phyloP scores from a whole-genome alignment of 1,140 invertebrate species.

The Anastatus disparis region DNA sequence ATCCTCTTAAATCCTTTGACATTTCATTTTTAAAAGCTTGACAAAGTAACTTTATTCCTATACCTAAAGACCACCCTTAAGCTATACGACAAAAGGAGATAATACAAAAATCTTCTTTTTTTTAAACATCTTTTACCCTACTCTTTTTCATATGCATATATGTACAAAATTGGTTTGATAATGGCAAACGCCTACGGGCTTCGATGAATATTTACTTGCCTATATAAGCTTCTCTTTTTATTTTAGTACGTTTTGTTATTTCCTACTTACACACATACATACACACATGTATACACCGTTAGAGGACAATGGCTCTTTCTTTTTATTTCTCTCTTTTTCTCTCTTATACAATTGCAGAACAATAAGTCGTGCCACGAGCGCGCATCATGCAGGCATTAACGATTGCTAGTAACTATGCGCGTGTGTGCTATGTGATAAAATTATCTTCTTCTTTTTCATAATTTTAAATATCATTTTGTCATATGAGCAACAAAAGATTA shows the following conservation, averaged over 20 bases:
- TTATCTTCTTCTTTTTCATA: slow-evolving; percentile 9
- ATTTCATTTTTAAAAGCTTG: too few relatives aligned
- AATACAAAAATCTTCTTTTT: background rate
- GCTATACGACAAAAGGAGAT: too few relatives aligned
- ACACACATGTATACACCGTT: too few relatives aligned
- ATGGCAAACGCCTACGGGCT: slow-evolving; percentile 28
- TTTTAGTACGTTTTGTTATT: background rate
- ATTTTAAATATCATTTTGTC: slow-evolving; percentile 23
- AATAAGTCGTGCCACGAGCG: slow-evolving; percentile 34
- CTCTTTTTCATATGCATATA: background rate
- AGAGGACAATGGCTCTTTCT: slow-evolving; percentile 37
- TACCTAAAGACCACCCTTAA: too few relatives aligned
- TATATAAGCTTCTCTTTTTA: background rate
- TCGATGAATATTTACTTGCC: slow-evolving; percentile 25
- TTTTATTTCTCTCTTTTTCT: too few relatives aligned
- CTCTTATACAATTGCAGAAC: slow-evolving; percentile 34
- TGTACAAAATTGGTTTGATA: slow-evolving; percentile 9
- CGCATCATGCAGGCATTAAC: slow-evolving; percentile 31
- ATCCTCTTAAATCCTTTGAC: too few relatives aligned
- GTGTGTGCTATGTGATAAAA: background rate
- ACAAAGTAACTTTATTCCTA: too few relatives aligned
- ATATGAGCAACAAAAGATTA: too few relatives aligned
- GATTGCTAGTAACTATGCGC: background rate
- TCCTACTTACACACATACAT: too few relatives aligned
- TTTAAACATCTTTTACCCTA: background rate